These are phyloP conservation scores for Nymphalis polychloros DNA, from an alignment of 2,888 invertebrate genomes.

Conservation along the genomic window DNA sequence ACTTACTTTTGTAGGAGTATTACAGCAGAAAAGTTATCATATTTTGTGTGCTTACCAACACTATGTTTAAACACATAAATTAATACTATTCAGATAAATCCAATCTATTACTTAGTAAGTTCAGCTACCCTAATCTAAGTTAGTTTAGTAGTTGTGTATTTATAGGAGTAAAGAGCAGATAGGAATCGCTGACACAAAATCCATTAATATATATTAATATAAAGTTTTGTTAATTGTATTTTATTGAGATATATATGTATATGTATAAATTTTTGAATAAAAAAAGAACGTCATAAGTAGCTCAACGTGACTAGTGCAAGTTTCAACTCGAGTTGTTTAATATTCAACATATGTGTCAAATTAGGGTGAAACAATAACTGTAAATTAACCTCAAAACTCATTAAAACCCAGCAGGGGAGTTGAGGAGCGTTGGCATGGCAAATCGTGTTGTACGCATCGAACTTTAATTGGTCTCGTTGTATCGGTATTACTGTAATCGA, in stretches of 20 bases:
- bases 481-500: conserved; percentile 38
- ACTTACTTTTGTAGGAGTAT: too few relatives aligned
- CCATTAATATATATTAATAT: too few relatives aligned
- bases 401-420: conserved; percentile 61
- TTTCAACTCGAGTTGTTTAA: conserved; percentile 51
- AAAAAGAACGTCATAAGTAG: not conserved
- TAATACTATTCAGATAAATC: too few relatives aligned
- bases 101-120: not conserved
- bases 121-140: not conserved
- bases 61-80: too few relatives aligned
- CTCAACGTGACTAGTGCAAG: conserved; percentile 47
- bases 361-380: conserved; percentile 74
- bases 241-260: too few relatives aligned
- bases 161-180: not conserved
- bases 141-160: conserved; percentile 3
- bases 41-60: too few relatives aligned
- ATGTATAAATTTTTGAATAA: too few relatives aligned
- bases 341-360: conserved; percentile 58
- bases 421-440: conserved; percentile 46
- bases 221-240: not conserved
- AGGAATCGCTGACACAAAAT: conserved; percentile 12
- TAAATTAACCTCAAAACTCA: conserved; percentile 76
- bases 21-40: too few relatives aligned
- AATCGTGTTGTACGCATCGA: conserved; percentile 62
- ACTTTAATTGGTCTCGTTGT: conserved; percentile 63